phyloP scores from a whole-genome alignment of 2,113 vertebrate species.

The Siphamia tubifer region DNA sequence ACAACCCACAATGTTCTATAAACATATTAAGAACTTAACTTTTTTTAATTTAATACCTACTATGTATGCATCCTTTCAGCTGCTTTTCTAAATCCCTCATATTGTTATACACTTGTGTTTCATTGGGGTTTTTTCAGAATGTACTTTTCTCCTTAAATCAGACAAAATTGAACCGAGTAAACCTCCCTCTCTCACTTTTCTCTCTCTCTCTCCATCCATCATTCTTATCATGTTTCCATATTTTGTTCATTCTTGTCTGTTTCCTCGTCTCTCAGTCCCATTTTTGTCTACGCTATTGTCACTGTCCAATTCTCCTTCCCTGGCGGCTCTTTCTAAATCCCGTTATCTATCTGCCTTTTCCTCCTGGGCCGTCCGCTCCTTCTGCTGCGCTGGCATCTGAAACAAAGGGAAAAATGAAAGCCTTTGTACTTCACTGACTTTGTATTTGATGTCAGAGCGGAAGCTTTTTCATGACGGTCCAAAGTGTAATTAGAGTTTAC shows the following conservation, averaged over 20 bases:
- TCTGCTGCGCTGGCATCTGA: conserved; percentile 51
- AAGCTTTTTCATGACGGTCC: conserved; percentile 63
- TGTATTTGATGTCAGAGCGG: conserved; percentile 66
- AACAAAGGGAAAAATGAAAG: conserved; percentile 61
- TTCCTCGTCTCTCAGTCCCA: conserved; percentile 22
- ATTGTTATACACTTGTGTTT: too few species aligned
- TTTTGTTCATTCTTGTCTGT: conserved; percentile 54
- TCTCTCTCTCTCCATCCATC: conserved; percentile 24
- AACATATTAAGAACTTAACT: too few species aligned
- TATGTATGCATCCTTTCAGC: too few species aligned
- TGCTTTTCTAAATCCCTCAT: too few species aligned
- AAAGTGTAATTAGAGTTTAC: conserved; percentile 65
- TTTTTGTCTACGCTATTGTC: conserved; percentile 49
- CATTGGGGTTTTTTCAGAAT: too few species aligned
- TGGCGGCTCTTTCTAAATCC: conserved; percentile 24
- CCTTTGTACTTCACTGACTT: conserved; percentile 60
- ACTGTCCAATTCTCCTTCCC: conserved; percentile 12
- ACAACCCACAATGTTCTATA: too few species aligned
- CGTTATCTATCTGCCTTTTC: conserved; percentile 56
- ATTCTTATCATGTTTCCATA: conserved; percentile 63
- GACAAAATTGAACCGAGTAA: too few species aligned
- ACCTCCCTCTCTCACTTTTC: not conserved
- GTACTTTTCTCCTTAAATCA: too few species aligned
- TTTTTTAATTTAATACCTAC: too few species aligned
- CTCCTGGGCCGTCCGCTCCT: conserved; percentile 16